phyloP scores from a whole-genome alignment of 1,140 invertebrate species.

The Pseudomyrmex sp. region DNA sequence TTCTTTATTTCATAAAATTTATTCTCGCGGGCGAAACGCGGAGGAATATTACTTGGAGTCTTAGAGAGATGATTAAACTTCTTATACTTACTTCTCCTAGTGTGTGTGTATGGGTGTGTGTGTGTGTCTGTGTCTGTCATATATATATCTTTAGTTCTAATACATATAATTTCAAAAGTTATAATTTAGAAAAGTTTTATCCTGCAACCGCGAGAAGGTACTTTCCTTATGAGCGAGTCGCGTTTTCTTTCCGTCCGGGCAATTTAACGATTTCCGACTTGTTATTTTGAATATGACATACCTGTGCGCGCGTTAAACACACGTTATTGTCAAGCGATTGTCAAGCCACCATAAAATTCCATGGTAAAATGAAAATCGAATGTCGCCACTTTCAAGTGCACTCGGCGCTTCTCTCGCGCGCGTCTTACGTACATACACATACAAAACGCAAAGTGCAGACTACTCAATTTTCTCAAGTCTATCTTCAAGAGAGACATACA shows the following conservation, averaged over 20 bases:
- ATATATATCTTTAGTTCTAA: too few relatives aligned
- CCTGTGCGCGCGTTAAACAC: neutral
- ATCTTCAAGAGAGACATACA: neutral
- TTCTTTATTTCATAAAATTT: too few relatives aligned
- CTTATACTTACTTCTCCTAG: too few relatives aligned
- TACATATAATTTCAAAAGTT: too few relatives aligned
- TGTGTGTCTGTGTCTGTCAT: too few relatives aligned
- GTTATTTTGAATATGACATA: too few relatives aligned
- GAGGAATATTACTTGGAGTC: too few relatives aligned
- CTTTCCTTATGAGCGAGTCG: neutral
- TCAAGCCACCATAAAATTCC: neutral
- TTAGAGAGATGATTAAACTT: too few relatives aligned
- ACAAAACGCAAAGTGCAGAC: neutral
- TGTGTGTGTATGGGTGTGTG: too few relatives aligned
- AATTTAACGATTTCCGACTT: neutral
- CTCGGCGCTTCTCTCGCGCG: neutral
- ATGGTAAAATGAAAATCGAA: neutral
- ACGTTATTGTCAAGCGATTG: neutral
- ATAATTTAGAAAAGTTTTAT: too few relatives aligned
- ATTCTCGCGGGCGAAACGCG: too few relatives aligned
- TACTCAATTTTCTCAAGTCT: constrained; percentile 1
- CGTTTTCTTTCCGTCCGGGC: neutral
- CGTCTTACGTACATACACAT: neutral
- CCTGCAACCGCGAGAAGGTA: too few relatives aligned
- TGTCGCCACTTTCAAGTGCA: neutral